Percentiles rank a stretch among this genome's conserved stretches.
Evolutionary conservation across 2,113 vertebrate genomes (phyloP).

Genomic region (Corythaeola cristata): DNA sequence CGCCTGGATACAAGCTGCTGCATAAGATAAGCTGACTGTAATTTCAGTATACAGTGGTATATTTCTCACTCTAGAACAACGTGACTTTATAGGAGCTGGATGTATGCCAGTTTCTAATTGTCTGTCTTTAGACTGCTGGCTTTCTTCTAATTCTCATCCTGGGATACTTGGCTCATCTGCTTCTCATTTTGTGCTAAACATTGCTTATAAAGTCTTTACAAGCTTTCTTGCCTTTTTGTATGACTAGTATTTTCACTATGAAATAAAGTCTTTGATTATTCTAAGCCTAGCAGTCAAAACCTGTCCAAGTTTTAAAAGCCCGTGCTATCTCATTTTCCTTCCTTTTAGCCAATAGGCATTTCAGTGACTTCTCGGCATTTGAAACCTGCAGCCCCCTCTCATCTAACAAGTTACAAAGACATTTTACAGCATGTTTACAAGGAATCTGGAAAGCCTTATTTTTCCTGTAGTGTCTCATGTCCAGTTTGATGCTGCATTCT

Average conservation of each 20-base stretch:
- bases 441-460: neutral
- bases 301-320: constrained; percentile 25
- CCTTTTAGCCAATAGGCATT: neutral
- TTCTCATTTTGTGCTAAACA: constrained; percentile 48
- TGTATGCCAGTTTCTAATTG: constrained; percentile 59
- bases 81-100: constrained; percentile 63
- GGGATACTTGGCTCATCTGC: constrained; percentile 52
- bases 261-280: constrained; percentile 45
- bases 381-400: neutral
- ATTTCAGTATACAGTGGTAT: constrained; percentile 58
- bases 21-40: constrained; percentile 68
- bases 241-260: neutral
- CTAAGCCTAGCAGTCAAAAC: neutral
- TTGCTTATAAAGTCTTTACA: constrained; percentile 54
- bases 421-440: neutral
- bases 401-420: neutral
- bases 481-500: neutral
- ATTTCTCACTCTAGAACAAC: constrained; percentile 57
- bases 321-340: neutral
- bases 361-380: neutral
- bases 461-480: neutral
- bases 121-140: constrained; percentile 59
- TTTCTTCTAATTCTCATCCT: constrained; percentile 70
- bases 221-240: neutral
- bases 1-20: constrained; percentile 66